phyloP scores from a whole-genome alignment of 2,888 invertebrate genomes.

The Aphrophora alni region DNA sequence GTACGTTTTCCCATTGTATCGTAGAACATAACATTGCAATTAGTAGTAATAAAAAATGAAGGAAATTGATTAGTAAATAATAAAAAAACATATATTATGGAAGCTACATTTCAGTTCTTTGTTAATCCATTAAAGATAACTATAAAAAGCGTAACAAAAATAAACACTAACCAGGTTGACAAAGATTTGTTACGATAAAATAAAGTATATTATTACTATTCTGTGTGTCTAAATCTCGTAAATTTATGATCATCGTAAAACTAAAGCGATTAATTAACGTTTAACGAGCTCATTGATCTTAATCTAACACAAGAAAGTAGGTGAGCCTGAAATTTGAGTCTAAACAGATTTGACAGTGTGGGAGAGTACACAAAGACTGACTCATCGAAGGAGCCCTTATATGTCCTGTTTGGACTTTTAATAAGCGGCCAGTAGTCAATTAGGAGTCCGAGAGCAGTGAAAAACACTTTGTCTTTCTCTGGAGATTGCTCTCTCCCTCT shows the following conservation, averaged over 20 bases:
- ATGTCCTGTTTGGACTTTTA: slow-evolving; percentile 2
- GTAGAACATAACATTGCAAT: no score
- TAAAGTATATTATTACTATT: background rate
- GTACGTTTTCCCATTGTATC: no score
- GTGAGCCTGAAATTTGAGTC: background rate
- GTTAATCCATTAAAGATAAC: background rate
- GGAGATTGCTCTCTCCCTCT: background rate
- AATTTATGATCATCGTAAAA: background rate
- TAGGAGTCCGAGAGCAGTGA: background rate
- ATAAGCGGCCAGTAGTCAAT: background rate
- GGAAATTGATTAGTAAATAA: no score
- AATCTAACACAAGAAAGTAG: background rate
- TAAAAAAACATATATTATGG: no score
- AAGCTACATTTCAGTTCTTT: no score
- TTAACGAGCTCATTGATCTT: background rate
- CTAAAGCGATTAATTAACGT: background rate
- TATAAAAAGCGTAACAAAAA: background rate
- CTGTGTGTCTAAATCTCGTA: background rate
- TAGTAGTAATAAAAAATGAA: no score
- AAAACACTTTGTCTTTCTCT: background rate
- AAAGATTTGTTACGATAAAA: background rate
- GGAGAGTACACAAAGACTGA: background rate
- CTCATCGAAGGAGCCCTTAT: background rate
- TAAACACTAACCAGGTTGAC: background rate
- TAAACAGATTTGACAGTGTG: background rate